A percentile compares a stretch with the other conserved stretches of the same genome.
phyloP scores from a whole-genome alignment of 1,140 invertebrate genomes.

The Drosophila orena region DNA sequence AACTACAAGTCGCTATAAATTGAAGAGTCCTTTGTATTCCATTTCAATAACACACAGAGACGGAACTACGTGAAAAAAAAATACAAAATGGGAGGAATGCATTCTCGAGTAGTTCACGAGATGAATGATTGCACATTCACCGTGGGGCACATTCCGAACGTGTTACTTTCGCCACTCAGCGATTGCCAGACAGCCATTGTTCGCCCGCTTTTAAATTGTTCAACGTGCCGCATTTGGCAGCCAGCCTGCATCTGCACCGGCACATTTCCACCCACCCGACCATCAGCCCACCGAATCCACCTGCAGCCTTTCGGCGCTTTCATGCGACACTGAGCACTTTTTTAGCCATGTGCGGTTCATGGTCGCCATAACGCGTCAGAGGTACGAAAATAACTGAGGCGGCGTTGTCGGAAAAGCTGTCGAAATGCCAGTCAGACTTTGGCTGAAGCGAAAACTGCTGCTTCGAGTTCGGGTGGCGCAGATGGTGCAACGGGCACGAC shows the following conservation, averaged over 20 bases:
- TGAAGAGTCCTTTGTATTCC: slow-evolving; percentile 49
- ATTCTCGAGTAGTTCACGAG: slow-evolving; percentile 48
- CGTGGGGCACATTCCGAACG: slow-evolving; percentile 64
- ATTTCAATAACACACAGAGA: slow-evolving; percentile 49
- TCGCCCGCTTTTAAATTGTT: slow-evolving; percentile 58
- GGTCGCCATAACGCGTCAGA: slow-evolving; percentile 49
- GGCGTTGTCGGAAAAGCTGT: slow-evolving; percentile 56
- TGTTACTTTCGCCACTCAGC: slow-evolving; percentile 72
- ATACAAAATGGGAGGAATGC: slow-evolving; percentile 24
- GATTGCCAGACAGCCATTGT: slow-evolving; percentile 43
- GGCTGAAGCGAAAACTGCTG: slow-evolving; percentile 2
- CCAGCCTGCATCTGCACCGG: slow-evolving; percentile 4
- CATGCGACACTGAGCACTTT: slow-evolving; percentile 58
- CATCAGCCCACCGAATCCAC: neutral
- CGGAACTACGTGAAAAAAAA: neutral
- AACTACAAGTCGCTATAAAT: slow-evolving; percentile 51
- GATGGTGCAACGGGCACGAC: slow-evolving; percentile 44
- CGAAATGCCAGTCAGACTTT: slow-evolving; percentile 66
- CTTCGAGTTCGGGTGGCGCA: slow-evolving; percentile 21
- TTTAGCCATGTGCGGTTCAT: slow-evolving; percentile 52
- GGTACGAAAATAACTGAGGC: slow-evolving; percentile 54
- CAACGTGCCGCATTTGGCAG: slow-evolving; percentile 35
- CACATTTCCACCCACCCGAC: slow-evolving; percentile 25
- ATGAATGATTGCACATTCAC: slow-evolving; percentile 72
- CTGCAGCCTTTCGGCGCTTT: slow-evolving; percentile 25